These are phyloP conservation scores for Apteryx owenii DNA, from an alignment of 2,113 vertebrate genomes.

Conservation along the genomic window DNA sequence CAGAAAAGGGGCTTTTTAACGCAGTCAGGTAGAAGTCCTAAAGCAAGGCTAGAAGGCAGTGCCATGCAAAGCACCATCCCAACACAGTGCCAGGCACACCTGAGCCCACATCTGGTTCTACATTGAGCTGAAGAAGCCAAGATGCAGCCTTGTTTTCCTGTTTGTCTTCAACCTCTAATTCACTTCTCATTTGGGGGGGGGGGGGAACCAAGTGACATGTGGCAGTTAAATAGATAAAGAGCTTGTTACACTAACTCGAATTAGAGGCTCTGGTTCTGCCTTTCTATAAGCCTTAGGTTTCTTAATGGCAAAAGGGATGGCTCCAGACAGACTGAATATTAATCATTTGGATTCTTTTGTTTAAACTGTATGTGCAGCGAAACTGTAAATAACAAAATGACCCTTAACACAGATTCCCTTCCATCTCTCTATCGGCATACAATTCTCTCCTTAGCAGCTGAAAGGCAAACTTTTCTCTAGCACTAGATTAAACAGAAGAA, in stretches of 20 bases:
- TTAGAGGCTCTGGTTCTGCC: not conserved
- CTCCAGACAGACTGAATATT: not conserved
- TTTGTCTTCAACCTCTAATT: not conserved
- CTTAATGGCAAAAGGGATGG: not conserved
- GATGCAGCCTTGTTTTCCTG: not conserved
- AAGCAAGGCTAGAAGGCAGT: not conserved
- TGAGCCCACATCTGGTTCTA: not conserved
- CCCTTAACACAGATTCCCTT: not conserved
- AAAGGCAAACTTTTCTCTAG: not conserved
- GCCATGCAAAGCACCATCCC: not conserved
- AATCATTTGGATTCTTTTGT: slow-evolving; percentile 24
- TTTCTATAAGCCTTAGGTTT: not conserved
- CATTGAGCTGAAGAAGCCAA: not conserved
- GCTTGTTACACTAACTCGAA: not conserved
- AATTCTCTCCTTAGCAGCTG: not conserved
- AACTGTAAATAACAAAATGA: slow-evolving; percentile 41
- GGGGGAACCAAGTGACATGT: not conserved
- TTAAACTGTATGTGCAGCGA: slow-evolving; percentile 16
- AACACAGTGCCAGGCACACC: not conserved
- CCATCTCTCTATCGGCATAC: slow-evolving; percentile 11
- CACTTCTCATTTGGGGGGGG: not conserved
- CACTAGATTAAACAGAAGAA: not conserved
- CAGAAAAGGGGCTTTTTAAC: not conserved
- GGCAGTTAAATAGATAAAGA: not conserved
- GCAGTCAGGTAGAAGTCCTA: fast-evolving